These are phyloP conservation scores for Zalophus californianus DNA, from an alignment of 2,797 vertebrate genomes.

Conservation along the genomic window DNA sequence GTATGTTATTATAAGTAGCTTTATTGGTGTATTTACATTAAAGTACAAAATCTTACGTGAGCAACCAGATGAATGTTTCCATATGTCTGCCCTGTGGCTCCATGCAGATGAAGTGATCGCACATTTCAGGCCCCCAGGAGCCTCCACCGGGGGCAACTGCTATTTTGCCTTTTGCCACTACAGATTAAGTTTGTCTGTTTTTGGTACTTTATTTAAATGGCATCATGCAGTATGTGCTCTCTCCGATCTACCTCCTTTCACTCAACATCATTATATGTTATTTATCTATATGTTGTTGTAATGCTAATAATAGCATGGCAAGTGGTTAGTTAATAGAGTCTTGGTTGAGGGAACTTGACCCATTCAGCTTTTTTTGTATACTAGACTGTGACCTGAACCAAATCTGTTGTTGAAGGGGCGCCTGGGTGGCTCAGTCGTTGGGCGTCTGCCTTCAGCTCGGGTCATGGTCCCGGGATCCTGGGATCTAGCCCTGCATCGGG, in stretches of 20 bases:
- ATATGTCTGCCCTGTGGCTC: background rate
- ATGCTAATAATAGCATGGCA: background rate
- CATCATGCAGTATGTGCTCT: background rate
- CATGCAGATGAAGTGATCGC: background rate
- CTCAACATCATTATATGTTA: too few species aligned
- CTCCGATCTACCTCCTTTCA: background rate
- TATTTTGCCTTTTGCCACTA: background rate
- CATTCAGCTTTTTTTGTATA: background rate
- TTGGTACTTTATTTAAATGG: background rate
- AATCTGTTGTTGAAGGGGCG: background rate
- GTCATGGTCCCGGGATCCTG: too few species aligned
- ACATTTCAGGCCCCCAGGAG: background rate
- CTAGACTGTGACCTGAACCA: background rate
- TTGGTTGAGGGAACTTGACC: background rate
- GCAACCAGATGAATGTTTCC: background rate
- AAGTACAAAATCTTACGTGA: background rate
- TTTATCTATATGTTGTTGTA: too few species aligned
- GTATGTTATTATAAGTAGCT: background rate
- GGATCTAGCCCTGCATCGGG: too few species aligned
- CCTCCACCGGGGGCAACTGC: background rate
- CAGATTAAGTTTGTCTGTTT: background rate
- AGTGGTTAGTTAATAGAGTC: background rate
- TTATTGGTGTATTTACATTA: background rate
- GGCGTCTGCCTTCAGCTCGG: too few species aligned
- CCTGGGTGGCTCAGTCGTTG: too few species aligned